These are phyloP conservation scores for Ellobium chinense DNA, from an alignment of 2,888 invertebrate species.

Conservation along the genomic window DNA sequence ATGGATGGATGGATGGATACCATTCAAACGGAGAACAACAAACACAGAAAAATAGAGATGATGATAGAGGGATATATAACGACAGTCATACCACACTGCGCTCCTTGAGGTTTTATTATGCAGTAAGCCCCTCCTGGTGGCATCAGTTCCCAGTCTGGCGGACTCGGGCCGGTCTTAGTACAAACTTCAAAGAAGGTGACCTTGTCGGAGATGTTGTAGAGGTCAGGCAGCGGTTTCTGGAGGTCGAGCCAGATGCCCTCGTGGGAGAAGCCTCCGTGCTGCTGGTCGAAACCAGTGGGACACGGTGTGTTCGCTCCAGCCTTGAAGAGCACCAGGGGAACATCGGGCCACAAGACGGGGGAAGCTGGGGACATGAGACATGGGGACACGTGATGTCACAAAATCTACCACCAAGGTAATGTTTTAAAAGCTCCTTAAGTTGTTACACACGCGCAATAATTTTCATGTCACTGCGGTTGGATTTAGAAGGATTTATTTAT, in stretches of 20 bases:
- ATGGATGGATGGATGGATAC: too few species aligned
- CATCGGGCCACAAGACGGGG: not conserved
- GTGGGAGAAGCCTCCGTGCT: not conserved
- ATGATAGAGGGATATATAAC: too few species aligned
- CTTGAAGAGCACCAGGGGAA: not conserved
- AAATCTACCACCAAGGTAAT: too few species aligned
- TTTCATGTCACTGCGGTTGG: too few species aligned
- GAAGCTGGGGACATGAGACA: too few species aligned
- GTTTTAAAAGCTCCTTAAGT: too few species aligned
- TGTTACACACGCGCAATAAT: too few species aligned
- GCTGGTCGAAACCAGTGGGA: not conserved
- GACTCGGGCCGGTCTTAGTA: not conserved
- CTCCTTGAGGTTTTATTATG: not conserved
- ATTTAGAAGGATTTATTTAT: too few species aligned
- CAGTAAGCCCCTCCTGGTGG: conserved; percentile 1
- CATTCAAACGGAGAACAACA: too few species aligned
- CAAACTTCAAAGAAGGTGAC: not conserved
- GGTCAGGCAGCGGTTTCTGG: not conserved
- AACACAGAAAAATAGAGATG: too few species aligned
- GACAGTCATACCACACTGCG: not conserved
- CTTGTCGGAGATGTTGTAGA: not conserved
- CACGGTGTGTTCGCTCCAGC: not conserved
- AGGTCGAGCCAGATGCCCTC: not conserved
- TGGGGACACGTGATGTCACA: too few species aligned
- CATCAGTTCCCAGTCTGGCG: not conserved